Evolutionary conservation across 2,113 vertebrate genomes (phyloP).

Genomic region (Egretta garzetta): DNA sequence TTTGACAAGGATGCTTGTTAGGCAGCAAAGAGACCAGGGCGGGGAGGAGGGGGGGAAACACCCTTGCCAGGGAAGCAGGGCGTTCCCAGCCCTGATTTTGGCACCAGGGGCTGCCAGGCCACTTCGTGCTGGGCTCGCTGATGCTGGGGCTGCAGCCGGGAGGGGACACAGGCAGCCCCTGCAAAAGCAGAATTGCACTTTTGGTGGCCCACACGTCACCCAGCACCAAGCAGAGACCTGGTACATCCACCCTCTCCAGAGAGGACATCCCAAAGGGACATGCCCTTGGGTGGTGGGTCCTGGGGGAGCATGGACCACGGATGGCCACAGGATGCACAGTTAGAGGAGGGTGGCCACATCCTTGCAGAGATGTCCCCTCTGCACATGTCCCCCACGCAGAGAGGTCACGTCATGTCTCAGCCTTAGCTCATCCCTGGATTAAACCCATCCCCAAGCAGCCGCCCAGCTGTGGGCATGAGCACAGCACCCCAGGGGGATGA

Average conservation of each 20-base stretch:
- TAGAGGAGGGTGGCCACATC: background rate
- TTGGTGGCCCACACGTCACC: background rate
- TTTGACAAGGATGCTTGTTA: conserved; percentile 49
- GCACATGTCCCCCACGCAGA: fast-evolving
- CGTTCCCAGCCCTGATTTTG: background rate
- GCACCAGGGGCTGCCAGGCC: background rate
- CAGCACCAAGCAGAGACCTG: background rate
- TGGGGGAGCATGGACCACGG: fast-evolving
- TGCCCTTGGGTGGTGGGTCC: fast-evolving
- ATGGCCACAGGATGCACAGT: fast-evolving
- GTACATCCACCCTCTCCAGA: background rate
- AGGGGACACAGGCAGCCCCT: background rate
- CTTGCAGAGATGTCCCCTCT: background rate
- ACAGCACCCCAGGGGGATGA: background rate
- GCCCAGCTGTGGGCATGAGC: background rate
- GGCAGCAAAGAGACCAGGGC: background rate
- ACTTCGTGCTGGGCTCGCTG: background rate
- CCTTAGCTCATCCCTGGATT: background rate
- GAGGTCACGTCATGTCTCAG: background rate
- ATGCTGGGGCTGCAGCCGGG: fast-evolving
- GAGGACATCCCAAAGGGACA: background rate
- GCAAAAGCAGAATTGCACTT: background rate
- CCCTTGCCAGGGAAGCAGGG: background rate
- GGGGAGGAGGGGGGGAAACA: background rate
- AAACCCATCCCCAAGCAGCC: background rate